Percentiles rank a stretch among this genome's conserved stretches.
These are phyloP conservation scores for Hyposoter dolosus DNA, from an alignment of 2,888 invertebrate species.

Conservation along the genomic window DNA sequence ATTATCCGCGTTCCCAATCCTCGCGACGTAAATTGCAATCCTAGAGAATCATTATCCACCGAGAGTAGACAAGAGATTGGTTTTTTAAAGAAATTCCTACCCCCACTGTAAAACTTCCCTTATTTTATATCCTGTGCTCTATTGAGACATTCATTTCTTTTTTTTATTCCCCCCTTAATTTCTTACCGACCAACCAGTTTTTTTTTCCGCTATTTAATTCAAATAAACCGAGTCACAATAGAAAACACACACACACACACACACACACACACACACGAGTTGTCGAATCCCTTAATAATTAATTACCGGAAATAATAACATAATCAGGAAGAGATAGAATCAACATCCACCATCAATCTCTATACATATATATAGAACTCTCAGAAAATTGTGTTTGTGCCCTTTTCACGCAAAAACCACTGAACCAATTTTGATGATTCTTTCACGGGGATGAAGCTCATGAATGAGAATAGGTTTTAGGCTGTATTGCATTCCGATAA, in stretches of 20 bases:
- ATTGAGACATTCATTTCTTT: constrained; percentile 17
- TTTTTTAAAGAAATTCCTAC: constrained; percentile 75
- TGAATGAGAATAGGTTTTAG: no score
- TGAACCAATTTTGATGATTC: no score
- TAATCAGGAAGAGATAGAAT: neutral
- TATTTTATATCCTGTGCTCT: constrained; percentile 11
- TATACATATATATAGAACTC: no score
- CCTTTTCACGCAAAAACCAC: no score
- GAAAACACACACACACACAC: no score
- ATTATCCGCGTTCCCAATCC: constrained; percentile 24
- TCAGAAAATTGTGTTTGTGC: no score
- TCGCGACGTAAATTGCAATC: constrained; percentile 71
- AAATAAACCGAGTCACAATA: constrained; percentile 55
- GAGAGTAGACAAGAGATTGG: constrained; percentile 74
- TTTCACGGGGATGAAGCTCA: no score
- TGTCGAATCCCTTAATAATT: neutral
- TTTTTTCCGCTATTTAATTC: neutral
- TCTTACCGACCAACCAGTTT: neutral
- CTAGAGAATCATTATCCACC: constrained; percentile 74
- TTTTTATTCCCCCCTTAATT: neutral
- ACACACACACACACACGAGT: neutral
- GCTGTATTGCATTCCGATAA: no score
- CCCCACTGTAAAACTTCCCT: constrained; percentile 42
- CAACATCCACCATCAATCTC: neutral
- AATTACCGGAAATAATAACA: neutral